These are phyloP conservation scores for Parnassius glacialis DNA, from an alignment of 2,888 invertebrate genomes.

Conservation along the genomic window DNA sequence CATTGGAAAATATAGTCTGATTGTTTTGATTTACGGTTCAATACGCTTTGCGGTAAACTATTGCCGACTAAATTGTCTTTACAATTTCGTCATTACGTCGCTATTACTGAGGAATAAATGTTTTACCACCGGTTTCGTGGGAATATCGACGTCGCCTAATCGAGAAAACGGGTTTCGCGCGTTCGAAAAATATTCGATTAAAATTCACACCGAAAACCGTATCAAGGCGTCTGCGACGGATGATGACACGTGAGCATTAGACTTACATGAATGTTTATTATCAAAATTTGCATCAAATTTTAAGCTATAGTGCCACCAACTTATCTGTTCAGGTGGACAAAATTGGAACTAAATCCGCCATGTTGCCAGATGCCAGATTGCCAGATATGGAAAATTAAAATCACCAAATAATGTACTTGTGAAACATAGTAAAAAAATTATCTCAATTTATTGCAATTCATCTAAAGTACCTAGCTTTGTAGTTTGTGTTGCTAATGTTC, in stretches of 20 bases:
- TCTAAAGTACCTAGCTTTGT: no score
- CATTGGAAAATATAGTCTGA: constrained; percentile 10
- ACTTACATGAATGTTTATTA: no score
- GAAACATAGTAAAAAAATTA: no score
- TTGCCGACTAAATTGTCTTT: constrained; percentile 5
- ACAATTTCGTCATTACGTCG: constrained; percentile 23
- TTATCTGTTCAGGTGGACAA: no score
- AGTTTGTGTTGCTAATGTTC: no score
- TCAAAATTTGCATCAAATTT: no score
- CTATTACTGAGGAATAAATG: constrained; percentile 19
- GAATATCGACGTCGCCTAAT: constrained; percentile 26
- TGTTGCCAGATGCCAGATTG: no score
- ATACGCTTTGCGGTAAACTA: constrained; percentile 1
- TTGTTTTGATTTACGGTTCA: not conserved
- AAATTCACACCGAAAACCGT: constrained; percentile 19
- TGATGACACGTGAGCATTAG: constrained; percentile 16
- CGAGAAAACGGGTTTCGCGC: constrained; percentile 26
- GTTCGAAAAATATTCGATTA: constrained; percentile 21
- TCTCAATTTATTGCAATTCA: no score
- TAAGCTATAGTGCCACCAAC: no score
- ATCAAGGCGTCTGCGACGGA: constrained; percentile 9
- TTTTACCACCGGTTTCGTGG: constrained; percentile 32
- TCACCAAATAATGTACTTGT: no score
- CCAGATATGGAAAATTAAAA: no score
- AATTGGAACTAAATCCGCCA: no score